Base-by-base conservation (phyloP, 2,113 vertebrate species). In the Dissostichus mawsoni region DNA sequence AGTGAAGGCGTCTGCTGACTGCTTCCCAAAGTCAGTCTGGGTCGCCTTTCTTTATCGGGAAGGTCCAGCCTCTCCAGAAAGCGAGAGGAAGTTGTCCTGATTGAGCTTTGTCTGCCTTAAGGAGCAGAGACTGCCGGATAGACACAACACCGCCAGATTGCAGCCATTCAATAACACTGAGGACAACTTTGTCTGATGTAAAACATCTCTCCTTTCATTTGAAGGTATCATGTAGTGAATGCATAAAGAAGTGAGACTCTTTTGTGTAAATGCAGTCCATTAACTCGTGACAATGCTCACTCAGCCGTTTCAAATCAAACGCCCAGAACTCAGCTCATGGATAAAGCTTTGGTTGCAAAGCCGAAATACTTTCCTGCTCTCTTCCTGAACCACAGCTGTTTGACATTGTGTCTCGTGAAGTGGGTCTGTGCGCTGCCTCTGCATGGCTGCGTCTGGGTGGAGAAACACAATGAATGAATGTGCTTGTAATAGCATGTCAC, bases 21-120 rank as follows among this genome's bases (percentile, higher is more conserved):
- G 41, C 56, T 59, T 45, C n/a, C 41, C 7, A 33, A 50, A 84
- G 76, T 78, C 76, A 65, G 78, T 76, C 85, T 69, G 68, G 66
- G 70, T 70, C 59, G 69, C 72, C 63, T 78, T 76, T 76, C 25
- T 74, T 81, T 83, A 82, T 89, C 61, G 36, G 59, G 11, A 4
- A 70, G 72, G 84, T 76, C 70, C 56, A 2, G 59, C 74, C 64
- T 53, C 77, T 58, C 48, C 80, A 88, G 51, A 80, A 88, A 79
- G 66, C 63, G 36, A 90, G 85, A 92, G 91, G 90, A 92, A 92
- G 90, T 89, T 62, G 84, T 87, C 89, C 78, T 82, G 88, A 88
- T 91, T 89, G 84, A 89, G 91, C 89, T 92, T 82, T 86, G 91
- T 91, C 89, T 89, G 87, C 85, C 8, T 50, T 52, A 51, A 90